Evolutionary conservation across 2,888 invertebrate genomes (phyloP).

Genomic region (Ommatoiulus sabulosus): DNA sequence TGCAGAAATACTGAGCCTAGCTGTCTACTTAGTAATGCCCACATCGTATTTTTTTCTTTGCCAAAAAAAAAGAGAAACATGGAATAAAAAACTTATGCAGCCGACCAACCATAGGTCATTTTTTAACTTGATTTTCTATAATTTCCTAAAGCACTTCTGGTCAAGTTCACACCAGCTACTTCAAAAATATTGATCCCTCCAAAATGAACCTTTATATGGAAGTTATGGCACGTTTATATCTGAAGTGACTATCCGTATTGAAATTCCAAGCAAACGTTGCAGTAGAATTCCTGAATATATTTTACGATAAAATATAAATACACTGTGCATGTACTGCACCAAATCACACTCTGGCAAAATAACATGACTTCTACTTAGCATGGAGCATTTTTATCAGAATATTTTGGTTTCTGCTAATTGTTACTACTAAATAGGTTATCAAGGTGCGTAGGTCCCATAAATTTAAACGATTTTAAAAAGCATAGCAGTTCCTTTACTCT

Average conservation of each 20-base stretch:
- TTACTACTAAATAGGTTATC: too few species aligned
- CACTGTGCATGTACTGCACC: too few species aligned
- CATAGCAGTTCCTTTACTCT: too few species aligned
- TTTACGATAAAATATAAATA: neutral
- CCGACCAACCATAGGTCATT: slow-evolving; percentile 48
- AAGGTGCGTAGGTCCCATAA: too few species aligned
- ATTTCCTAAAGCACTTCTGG: slow-evolving; percentile 42
- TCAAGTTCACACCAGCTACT: slow-evolving; percentile 23
- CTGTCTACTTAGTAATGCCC: neutral
- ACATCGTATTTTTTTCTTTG: neutral
- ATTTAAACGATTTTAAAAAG: too few species aligned
- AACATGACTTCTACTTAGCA: too few species aligned
- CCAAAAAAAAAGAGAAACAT: neutral
- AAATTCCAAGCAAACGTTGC: neutral
- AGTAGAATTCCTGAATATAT: neutral
- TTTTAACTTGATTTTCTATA: slow-evolving; percentile 34
- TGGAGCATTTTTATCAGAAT: neutral
- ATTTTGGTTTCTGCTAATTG: too few species aligned
- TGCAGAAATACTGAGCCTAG: neutral
- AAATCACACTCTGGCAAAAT: too few species aligned
- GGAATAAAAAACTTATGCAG: slow-evolving; percentile 28
- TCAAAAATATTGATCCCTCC: slow-evolving; percentile 19
- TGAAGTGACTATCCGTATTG: neutral
- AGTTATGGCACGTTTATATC: slow-evolving; percentile 6
- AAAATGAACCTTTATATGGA: slow-evolving; percentile 6